Evolutionary conservation across 1,140 invertebrate genomes (phyloP).

Genomic region (Yoshiicerus persimilis): DNA sequence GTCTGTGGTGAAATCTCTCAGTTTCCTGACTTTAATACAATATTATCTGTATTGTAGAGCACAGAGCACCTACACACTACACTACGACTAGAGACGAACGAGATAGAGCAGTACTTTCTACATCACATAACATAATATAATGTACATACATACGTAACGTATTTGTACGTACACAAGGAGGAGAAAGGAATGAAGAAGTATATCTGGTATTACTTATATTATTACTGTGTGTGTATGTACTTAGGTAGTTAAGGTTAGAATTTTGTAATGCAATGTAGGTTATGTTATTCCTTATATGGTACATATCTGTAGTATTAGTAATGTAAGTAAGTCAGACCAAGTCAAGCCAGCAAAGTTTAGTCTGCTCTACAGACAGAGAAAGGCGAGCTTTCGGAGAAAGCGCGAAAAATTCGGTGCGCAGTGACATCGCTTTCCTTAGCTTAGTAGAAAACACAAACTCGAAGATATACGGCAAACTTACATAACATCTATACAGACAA

Average conservation of each 20-base stretch:
- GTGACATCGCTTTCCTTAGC: neutral
- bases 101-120: neutral
- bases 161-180: neutral
- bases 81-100: neutral
- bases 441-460: too few species aligned
- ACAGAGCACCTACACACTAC: neutral
- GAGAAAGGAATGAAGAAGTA: neutral
- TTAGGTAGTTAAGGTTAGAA: neutral
- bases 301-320: neutral
- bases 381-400: neutral
- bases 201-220: neutral
- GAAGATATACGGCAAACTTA: too few species aligned
- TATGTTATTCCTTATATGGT: neutral
- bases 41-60: neutral
- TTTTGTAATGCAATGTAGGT: neutral
- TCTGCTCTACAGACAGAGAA: neutral
- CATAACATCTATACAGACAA: neutral
- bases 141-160: neutral
- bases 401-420: constrained; percentile 13
- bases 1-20: neutral
- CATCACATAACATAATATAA: neutral
- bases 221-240: neutral
- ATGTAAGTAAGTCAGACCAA: neutral
- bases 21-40: neutral
- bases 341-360: neutral